These are phyloP conservation scores for Ciconia stormi DNA, from an alignment of 2,113 vertebrate genomes.

Conservation along the genomic window DNA sequence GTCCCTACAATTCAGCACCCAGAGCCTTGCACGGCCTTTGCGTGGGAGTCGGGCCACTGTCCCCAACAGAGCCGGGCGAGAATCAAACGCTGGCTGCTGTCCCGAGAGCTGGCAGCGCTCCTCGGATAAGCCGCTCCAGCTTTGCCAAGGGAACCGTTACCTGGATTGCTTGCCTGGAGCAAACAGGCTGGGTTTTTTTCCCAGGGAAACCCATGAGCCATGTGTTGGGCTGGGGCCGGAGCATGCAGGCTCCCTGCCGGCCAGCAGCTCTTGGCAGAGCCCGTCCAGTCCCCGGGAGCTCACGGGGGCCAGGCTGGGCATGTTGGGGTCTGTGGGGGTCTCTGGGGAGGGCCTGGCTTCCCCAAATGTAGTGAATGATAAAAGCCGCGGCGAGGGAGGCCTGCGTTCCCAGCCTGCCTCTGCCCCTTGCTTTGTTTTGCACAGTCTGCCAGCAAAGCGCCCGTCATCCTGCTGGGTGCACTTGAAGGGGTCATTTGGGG, in stretches of 20 bases:
- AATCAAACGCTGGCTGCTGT: not conserved
- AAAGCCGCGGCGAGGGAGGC: not conserved
- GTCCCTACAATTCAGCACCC: not conserved
- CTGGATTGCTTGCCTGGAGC: not conserved
- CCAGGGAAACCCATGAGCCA: rapidly evolving
- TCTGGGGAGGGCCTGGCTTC: not conserved
- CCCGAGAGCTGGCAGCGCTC: not conserved
- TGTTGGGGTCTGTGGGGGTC: not conserved
- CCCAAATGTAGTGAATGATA: rapidly evolving
- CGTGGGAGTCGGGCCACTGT: not conserved
- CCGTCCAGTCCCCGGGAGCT: rapidly evolving
- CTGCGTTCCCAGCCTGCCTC: not conserved
- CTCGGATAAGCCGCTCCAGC: rapidly evolving
- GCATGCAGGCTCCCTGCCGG: rapidly evolving
- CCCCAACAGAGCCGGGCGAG: not conserved
- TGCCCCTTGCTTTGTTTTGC: not conserved
- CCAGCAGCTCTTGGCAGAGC: not conserved
- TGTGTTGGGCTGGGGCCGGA: not conserved
- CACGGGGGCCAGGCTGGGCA: rapidly evolving
- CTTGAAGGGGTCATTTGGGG: not conserved
- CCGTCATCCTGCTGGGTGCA: not conserved
- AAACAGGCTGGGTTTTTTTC: not conserved
- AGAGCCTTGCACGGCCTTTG: rapidly evolving
- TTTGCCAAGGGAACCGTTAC: not conserved
- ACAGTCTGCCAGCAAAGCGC: not conserved